phyloP scores from a whole-genome alignment of 2,888 invertebrate genomes.

The Artemia sinica region DNA sequence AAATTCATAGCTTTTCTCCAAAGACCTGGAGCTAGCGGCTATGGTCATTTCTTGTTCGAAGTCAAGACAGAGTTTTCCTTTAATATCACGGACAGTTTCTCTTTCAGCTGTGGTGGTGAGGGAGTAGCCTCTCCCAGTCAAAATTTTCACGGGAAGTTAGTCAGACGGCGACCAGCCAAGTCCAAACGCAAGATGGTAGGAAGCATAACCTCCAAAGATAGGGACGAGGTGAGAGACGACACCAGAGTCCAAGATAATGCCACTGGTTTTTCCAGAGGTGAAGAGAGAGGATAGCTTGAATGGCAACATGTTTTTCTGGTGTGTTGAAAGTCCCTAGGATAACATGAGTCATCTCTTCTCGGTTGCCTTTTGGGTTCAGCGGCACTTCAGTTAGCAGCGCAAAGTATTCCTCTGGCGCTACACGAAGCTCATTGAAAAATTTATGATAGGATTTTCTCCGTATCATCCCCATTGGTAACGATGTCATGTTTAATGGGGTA shows the following conservation, averaged over 20 bases:
- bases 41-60: too few relatives aligned
- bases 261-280: constrained; percentile 32
- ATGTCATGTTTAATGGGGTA: constrained; percentile 40
- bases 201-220: constrained; percentile 20
- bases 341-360: constrained; percentile 72
- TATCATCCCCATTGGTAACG: constrained; percentile 38
- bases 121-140: too few relatives aligned
- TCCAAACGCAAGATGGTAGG: not conserved
- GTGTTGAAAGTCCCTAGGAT: constrained; percentile 27
- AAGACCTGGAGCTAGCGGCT: too few relatives aligned
- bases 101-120: not conserved
- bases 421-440: constrained; percentile 35
- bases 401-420: constrained; percentile 42
- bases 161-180: not conserved
- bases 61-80: too few relatives aligned
- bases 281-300: constrained; percentile 30
- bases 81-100: too few relatives aligned
- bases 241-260: constrained; percentile 26
- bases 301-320: constrained; percentile 30
- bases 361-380: constrained; percentile 77
- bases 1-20: too few relatives aligned
- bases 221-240: constrained; percentile 27
- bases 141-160: not conserved
- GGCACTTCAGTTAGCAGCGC: constrained; percentile 75
- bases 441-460: constrained; percentile 36